Percentiles rank a stretch among this genome's conserved stretches.
Conservation (phyloP, 2,113 vertebrate species). For the Oryctolagus cuniculus region mOryCun1.1 NC_091443.1:16344501-16345000, state of each 20-base stretch:
- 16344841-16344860: background rate
- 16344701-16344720: background rate
- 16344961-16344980: background rate
- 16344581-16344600: constrained; percentile 27
- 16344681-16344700: background rate
- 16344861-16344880: constrained; percentile 22
- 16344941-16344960: background rate
- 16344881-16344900: background rate
- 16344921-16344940: background rate
- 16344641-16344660: background rate
- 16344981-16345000: background rate
- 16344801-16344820: constrained; percentile 37
- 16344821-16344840: background rate
- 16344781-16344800: background rate
- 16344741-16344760: background rate
- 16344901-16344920: background rate
- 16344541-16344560: background rate
- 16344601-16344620: background rate
- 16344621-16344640: constrained; percentile 22
- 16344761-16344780: background rate
- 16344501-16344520: background rate
- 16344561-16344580: background rate
- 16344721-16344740: background rate
- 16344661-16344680: background rate
- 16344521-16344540: background rate